Conservation (phyloP, 2,797 vertebrate species). For the Ctenopoma kingsleyae region DNA sequence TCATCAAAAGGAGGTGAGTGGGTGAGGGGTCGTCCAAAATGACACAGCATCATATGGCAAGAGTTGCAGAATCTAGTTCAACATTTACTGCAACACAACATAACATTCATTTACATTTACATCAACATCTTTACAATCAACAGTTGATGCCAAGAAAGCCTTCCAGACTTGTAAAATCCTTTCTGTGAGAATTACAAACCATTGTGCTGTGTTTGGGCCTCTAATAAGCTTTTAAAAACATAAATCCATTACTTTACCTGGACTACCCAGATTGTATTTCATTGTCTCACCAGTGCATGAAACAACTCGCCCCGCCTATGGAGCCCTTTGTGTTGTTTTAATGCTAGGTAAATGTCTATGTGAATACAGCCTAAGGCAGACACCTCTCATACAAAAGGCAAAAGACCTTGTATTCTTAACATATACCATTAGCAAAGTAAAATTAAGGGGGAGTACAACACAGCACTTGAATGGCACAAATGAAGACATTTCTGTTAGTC, state of each 20-base stretch:
- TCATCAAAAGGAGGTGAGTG: not conserved
- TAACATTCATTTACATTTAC: too few species aligned
- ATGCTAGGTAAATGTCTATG: not conserved
- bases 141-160: not conserved
- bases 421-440: conserved; percentile 13
- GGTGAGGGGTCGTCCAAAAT: not conserved
- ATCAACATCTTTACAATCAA: not conserved
- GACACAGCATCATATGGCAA: not conserved
- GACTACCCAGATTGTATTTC: not conserved
- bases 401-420: conserved; percentile 8
- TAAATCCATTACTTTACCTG: not conserved
- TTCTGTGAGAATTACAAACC: not conserved
- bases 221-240: not conserved
- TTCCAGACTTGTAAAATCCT: not conserved
- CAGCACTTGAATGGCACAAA: not conserved
- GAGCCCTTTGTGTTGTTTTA: not conserved
- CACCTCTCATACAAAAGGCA: conserved; percentile 24
- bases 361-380: conserved; percentile 10
- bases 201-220: not conserved
- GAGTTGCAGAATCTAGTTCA: not conserved
- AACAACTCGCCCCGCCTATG: not conserved
- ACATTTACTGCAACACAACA: not conserved
- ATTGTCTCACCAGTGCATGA: not conserved
- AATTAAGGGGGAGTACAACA: not conserved
- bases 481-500: conserved; percentile 1